Evolutionary conservation across 2,113 vertebrate species (phyloP), one percentile per base, ranked within the genome.

Genomic region (Falco punctatus): DNA sequence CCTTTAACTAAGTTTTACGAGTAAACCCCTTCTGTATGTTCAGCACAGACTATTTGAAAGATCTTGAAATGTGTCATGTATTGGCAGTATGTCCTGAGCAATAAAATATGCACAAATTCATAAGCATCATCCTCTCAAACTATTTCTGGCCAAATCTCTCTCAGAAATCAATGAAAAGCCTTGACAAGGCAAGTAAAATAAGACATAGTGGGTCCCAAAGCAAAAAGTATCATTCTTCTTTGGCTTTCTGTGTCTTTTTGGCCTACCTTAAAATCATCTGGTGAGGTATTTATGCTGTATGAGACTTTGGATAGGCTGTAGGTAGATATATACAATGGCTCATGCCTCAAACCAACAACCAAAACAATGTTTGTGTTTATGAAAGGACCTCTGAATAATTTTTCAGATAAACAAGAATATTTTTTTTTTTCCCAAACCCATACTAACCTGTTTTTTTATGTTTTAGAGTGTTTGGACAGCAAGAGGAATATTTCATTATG

Each of bases 61-160:
- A 72, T 74, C 73, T 94, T 96, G 83, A 67, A 66, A 84, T 66
- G 67, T 94, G 75, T 83, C 62, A 85, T 81, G 28, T 48, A 75
- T n/a, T 95, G 92, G 84, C 86, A 90, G 26, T 51, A 58, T 73
- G 80, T 55, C 26, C 55, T 38, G 28, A 75, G 84, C 49, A 90
- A 85, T 86, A 96, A 96, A 96, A 83, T 86, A 90, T 46, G 51
- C 75, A 95, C 33, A 96, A 92, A 94, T 86, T 81, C 64, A 22
- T 93, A 52, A 79, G 75, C 51, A 77, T n/a, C 64, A 67, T 91
- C 71, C 57, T 67, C 81, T 96, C 79, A 88, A 93, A 86, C 15
- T 72, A 90, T 95, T 95, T 91, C 32, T 94, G 51, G 58, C 70
- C 46, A 95, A 87, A 95, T 74, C 8, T 86, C 64, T 71, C 66